Conservation (phyloP, 2,888 invertebrate genomes). For the Sarcophaga carnaria region DNA sequence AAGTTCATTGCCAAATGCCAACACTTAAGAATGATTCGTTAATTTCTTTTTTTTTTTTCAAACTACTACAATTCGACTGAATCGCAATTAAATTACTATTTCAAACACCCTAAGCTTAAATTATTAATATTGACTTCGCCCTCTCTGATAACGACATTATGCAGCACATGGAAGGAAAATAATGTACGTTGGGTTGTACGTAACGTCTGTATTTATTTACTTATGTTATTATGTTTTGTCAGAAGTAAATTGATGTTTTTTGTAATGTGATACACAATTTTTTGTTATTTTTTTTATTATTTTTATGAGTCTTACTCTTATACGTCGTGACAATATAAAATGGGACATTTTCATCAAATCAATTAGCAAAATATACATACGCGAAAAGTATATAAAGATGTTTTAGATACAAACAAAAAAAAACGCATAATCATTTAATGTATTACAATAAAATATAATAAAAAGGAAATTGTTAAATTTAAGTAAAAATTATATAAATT, state of each 20-base stretch:
- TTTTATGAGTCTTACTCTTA: not conserved
- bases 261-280: not conserved
- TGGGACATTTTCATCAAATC: slow-evolving; percentile 3
- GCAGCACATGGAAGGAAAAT: no score
- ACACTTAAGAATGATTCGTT: no score
- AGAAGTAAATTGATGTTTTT: not conserved
- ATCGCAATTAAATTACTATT: not conserved
- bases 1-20: not conserved
- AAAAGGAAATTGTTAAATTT: no score
- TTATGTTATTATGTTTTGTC: not conserved
- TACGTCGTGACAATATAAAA: not conserved
- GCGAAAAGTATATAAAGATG: not conserved
- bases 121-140: no score
- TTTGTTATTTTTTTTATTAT: not conserved
- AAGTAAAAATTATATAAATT: no score
- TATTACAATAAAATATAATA: no score
- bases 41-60: not conserved
- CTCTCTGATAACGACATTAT: no score
- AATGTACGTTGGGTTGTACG: not conserved
- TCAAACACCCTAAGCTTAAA: not conserved
- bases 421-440: no score
- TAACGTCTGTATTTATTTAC: not conserved
- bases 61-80: not conserved
- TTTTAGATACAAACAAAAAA: not conserved
- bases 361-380: slow-evolving; percentile 18